These are phyloP conservation scores for Stomatorhinus walkeri DNA, from an alignment of 2,797 vertebrate genomes.

Conservation along the genomic window DNA sequence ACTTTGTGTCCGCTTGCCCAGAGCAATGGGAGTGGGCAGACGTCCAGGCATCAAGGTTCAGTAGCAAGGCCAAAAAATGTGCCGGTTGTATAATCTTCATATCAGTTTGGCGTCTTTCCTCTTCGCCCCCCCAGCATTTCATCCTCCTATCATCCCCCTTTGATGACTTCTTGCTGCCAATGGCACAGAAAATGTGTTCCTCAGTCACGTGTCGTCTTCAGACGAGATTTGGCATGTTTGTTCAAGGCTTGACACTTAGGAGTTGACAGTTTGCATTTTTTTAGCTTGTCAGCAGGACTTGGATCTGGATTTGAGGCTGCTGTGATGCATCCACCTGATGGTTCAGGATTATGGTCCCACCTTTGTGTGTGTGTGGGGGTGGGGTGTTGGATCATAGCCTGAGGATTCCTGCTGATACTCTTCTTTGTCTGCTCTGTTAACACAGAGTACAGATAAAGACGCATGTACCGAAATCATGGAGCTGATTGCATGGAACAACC, in stretches of 20 bases:
- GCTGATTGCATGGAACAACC: not conserved
- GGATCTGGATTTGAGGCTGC: not conserved
- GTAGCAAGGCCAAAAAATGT: not conserved
- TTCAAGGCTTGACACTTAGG: not conserved
- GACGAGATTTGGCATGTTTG: not conserved
- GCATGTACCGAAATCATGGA: not conserved
- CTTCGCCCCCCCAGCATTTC: not conserved
- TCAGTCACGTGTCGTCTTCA: not conserved
- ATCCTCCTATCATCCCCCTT: not conserved
- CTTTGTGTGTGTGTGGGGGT: not conserved
- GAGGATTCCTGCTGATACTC: not conserved
- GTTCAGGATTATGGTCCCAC: not conserved
- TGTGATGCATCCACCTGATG: not conserved
- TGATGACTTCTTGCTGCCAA: not conserved
- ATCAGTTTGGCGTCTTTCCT: not conserved
- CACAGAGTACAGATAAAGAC: not conserved
- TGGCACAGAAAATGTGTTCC: not conserved
- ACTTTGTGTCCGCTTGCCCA: not conserved
- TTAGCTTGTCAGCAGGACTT: not conserved
- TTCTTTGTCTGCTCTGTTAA: not conserved
- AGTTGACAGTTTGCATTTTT: not conserved
- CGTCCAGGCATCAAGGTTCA: not conserved
- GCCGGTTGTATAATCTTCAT: not conserved
- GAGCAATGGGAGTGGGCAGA: not conserved
- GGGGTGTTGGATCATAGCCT: not conserved